Evolutionary conservation across 2,888 invertebrate genomes (phyloP).

Genomic region (Drosophila tripunctata): DNA sequence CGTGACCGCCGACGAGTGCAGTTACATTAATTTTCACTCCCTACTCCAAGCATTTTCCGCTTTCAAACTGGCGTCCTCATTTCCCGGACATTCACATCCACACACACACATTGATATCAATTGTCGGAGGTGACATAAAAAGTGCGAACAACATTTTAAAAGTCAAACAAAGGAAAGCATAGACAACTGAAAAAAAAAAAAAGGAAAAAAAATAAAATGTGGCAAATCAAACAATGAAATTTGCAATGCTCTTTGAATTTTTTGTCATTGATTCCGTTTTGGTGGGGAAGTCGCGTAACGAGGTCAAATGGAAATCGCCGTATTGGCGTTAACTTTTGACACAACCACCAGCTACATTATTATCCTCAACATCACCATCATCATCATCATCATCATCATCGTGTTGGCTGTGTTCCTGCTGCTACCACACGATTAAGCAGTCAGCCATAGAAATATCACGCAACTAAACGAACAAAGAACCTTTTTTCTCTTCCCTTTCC

Average conservation of each 20-base stretch:
- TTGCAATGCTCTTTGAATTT: slow-evolving; percentile 48
- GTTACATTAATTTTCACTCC: slow-evolving; percentile 12
- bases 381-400: neutral
- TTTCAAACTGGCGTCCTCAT: slow-evolving; percentile 9
- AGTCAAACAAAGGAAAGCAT: slow-evolving; percentile 50
- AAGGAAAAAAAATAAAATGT: slow-evolving; percentile 14
- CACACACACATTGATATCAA: slow-evolving; percentile 41
- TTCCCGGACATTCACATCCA: slow-evolving; percentile 1
- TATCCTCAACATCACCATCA: neutral
- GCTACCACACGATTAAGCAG: slow-evolving; percentile 71
- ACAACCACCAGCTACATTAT: slow-evolving; percentile 37
- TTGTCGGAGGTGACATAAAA: slow-evolving; percentile 69
- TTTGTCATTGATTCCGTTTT: slow-evolving; percentile 59
- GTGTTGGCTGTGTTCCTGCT: slow-evolving; percentile 12
- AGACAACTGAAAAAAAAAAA: neutral
- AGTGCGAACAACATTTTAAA: slow-evolving; percentile 57
- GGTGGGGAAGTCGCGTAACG: slow-evolving; percentile 58
- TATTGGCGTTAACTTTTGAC: slow-evolving; percentile 78
- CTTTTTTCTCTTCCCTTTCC: slow-evolving; percentile 42
- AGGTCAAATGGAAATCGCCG: slow-evolving; percentile 78
- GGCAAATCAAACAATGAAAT: slow-evolving; percentile 68
- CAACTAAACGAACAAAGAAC: slow-evolving; percentile 72
- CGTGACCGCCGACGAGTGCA: slow-evolving; percentile 28
- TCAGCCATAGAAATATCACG: slow-evolving; percentile 75
- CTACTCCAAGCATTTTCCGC: neutral